These are phyloP conservation scores for Myathropa florea DNA, from an alignment of 2,888 invertebrate species.

Conservation along the genomic window DNA sequence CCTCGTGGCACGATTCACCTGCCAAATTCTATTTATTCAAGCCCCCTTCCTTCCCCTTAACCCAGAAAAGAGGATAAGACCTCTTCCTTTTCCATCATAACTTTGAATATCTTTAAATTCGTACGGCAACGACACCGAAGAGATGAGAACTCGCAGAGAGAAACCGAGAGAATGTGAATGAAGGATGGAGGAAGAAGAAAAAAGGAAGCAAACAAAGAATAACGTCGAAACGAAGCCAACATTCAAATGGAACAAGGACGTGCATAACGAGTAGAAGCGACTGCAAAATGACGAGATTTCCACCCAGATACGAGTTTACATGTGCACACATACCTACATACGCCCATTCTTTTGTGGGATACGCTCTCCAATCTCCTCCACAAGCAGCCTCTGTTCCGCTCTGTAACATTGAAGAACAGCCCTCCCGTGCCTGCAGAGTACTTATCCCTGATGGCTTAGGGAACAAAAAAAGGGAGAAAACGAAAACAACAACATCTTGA, in stretches of 20 bases:
- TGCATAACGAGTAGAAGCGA: conserved; percentile 52
- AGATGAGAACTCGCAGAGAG: neutral
- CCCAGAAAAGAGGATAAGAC: neutral
- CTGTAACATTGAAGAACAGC: conserved; percentile 3
- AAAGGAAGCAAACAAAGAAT: conserved; percentile 20
- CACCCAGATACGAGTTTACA: neutral
- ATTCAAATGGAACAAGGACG: conserved; percentile 62
- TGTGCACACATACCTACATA: neutral
- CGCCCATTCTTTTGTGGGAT: neutral
- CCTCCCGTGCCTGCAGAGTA: conserved; percentile 20
- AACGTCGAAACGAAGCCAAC: conserved; percentile 37
- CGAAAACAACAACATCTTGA: conserved; percentile 34
- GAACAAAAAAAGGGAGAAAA: conserved; percentile 4
- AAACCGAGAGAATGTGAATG: neutral
- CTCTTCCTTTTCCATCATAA: neutral
- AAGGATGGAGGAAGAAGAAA: neutral
- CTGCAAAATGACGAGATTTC: conserved; percentile 58
- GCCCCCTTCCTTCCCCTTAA: neutral
- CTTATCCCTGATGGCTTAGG: conserved; percentile 43
- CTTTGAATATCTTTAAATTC: neutral
- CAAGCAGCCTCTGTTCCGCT: neutral
- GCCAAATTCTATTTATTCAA: neutral
- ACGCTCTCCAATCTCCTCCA: neutral
- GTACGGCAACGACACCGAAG: neutral
- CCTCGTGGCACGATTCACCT: neutral